Base-by-base conservation (phyloP, 2,888 invertebrate genomes). In the Alviniconcha strummeri region DNA sequence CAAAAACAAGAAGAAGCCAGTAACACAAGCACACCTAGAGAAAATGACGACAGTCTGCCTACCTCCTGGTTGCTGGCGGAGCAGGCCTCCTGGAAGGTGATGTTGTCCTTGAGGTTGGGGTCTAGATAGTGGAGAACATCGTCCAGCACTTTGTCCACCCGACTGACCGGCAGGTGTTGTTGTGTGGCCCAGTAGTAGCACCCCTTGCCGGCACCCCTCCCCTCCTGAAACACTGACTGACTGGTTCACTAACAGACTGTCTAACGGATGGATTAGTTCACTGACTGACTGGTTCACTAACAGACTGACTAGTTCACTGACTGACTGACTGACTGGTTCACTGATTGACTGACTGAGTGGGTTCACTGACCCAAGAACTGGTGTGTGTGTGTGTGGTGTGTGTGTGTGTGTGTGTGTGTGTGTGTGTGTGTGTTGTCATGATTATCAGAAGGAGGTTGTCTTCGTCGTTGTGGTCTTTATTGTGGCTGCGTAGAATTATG, bases 171-270 rank as follows among this genome's bases (percentile, higher is more conserved):
- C 55, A 82, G 57, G 52, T 87, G 60, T 11, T 71, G 60, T 78
- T 91, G 87, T 9, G 88, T 89, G 5, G 87, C 86, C 90, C 91
- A 91, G 86, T 88, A 91, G 79, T 89, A 89, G 4, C 87, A 87
- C 5, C 87, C 89, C 76, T 84, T 89, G 17, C 89, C 91, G n/a
- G 81, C 85, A 11, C 91, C 91, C 13, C 91, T 87, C 3, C 91
- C 90, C 85, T 91, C 91, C 83, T 80, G 80, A 13, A n/a, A 56
- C 76, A 71, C 17, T 71, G 17, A 71, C 71, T 17, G 64, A 64
- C 64, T n/a, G 64, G 64, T 64, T 15, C 64, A 64, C 64, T 64
- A 64, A 64, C 64, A 64, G 64, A 15, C 64, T 4, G 1, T 3
- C 64, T 64, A 15, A 64, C 64, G 15, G 15, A 64, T 4, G 9